Conservation (phyloP, 2,888 invertebrate genomes). For the Pammene fasciana region DNA sequence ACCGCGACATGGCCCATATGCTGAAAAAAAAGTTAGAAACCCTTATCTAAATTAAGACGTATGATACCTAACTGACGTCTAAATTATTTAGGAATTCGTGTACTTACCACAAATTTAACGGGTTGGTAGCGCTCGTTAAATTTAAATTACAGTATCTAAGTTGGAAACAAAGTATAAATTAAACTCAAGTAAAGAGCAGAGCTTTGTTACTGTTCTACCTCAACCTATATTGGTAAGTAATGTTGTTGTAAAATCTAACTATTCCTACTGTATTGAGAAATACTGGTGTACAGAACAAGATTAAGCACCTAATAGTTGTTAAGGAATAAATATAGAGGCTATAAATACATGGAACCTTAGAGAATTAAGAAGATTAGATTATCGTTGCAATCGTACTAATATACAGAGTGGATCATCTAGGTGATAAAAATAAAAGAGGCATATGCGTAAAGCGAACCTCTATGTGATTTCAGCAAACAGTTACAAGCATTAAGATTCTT, state of each 20-base stretch:
- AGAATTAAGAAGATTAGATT: not conserved
- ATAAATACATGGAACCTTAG: not conserved
- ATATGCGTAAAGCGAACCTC: too few relatives aligned
- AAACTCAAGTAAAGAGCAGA: not conserved
- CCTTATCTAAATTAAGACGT: not conserved
- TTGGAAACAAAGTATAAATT: not conserved
- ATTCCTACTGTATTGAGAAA: not conserved
- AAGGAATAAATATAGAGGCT: too few relatives aligned
- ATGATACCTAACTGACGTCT: not conserved
- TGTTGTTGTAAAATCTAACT: conserved; percentile 7
- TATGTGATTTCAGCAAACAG: too few relatives aligned
- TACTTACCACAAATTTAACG: too few relatives aligned
- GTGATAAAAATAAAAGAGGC: too few relatives aligned
- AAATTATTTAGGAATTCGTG: too few relatives aligned
- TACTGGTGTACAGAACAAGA: not conserved
- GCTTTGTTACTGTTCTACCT: not conserved
- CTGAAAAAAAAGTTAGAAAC: not conserved
- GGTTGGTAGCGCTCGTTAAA: too few relatives aligned
- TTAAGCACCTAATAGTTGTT: too few relatives aligned
- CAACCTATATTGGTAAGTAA: conserved; percentile 13
- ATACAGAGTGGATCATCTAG: too few relatives aligned
- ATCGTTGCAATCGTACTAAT: too few relatives aligned
- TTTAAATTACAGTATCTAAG: not conserved
- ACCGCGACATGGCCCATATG: not conserved
- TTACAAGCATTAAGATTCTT: too few relatives aligned